Base-by-base conservation (phyloP, 2,888 invertebrate genomes). In the Drosophila niveifrons region DNA sequence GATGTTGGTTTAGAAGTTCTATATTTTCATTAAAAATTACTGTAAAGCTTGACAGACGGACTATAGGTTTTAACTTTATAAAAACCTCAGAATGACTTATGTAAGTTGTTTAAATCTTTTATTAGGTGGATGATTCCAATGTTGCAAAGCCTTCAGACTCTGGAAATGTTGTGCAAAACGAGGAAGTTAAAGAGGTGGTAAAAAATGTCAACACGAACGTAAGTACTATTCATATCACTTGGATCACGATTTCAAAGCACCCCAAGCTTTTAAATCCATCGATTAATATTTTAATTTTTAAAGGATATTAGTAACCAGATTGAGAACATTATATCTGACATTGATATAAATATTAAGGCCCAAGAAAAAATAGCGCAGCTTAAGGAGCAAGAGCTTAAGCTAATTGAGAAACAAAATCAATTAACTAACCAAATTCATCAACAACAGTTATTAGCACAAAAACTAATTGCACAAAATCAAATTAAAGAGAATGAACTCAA, bases 301-400 rank as follows among this genome's bases (percentile, higher is more conserved):
- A 65, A 63, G 23, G 77, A 78, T 34, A 75, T 83, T 6, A 83
- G 86, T 46, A 94, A 93, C 82, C 93, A 94, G 13, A 90, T 94
- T 59, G 94, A 94, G 77, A 94, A 94, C 82, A 94, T 94, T 57
- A 94, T 94, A 76, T 94, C 94, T 31, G 94, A 94, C 91, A 93
- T 94, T 85, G 94, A 94, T 89, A 93, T 92, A 51, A 94, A 93
- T 73, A 94, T 93, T 29, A 93, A 93, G 76, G 93, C 92, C 48
- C 93, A 94, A 75, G 91, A 92, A 61, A 89, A 90, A 75, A 87
- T 90, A 46, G 66, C 84, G 1, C 68, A 78, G 23, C 74, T 90
- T 0, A 90, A 90, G 51, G 82, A 88, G 53, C 78, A 85, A 44
- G 90, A 90, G 56, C 63, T 86, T 4, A 72, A 82, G 34, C 64